Base-by-base conservation (phyloP, 2,888 invertebrate species). In the Drosophila rubida region DNA sequence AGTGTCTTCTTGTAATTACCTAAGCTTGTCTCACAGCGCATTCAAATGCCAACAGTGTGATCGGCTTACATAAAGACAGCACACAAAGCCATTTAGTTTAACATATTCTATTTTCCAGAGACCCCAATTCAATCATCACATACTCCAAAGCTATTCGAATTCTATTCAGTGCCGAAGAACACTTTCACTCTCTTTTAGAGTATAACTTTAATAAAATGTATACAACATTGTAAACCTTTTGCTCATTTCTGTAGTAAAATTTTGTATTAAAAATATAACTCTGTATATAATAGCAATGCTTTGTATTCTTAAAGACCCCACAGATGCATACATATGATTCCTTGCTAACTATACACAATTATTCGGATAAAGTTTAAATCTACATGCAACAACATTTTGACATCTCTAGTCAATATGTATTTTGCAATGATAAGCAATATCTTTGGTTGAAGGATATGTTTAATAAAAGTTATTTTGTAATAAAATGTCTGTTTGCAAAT, bases 1-100 rank as follows among this genome's bases (percentile, higher is more conserved):
- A 66, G 39, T 51, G 39, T 41, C 37, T 42, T 58, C n/a, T 13
- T 50, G 25, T 37, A 66, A 54, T 55, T 49, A 49, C 30, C 16
- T 6, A 32, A 46, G 30, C 48, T 42, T 59, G 58, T 59, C 14
- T 30, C 19, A 39, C 23, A 39, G 13, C 42, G 13, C 23, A 25
- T 51, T 63, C 16, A 51, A 41, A 37, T 30, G 19, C 46, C 35
- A 32, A 32, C 27, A 39, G 27, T 57, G 27, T 58, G 50, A 42
- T 53, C 41, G 27, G 41, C 51, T 53, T 41, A 19, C 9, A 41
- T 51, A 27, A 27, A 51, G 16, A 27, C 25, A 19, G n/a, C n/a
- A 32, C n/a, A n/a, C 16, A 51, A 13, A 51, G 8, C 51, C 16
- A 41, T 41, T 51, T 39, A 41, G 11, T 27, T 27, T 51, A 41